Conservation (phyloP, 2,113 vertebrate genomes). For the Myxocyprinus asiaticus region DNA sequence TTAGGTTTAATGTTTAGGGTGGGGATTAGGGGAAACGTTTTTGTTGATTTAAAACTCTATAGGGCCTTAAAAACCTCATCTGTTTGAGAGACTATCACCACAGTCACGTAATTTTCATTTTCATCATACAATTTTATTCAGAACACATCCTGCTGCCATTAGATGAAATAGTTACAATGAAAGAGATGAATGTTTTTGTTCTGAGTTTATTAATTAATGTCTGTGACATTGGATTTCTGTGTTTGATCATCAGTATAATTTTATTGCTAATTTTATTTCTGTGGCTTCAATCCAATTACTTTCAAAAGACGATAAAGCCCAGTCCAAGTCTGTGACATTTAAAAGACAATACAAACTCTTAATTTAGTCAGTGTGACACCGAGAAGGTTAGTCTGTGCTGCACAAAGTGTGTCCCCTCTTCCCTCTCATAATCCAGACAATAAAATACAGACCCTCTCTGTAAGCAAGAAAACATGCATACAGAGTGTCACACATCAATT, state of each 20-base stretch:
- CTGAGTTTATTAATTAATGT: conserved; percentile 3
- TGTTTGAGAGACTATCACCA: too few species aligned
- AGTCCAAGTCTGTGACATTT: conserved; percentile 56
- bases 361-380: conserved; percentile 32
- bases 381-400: conserved; percentile 10
- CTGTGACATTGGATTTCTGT: conserved; percentile 1
- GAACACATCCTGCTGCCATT: background rate
- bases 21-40: too few species aligned
- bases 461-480: conserved; percentile 50
- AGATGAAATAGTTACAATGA: background rate
- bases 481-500: background rate
- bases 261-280: conserved; percentile 20
- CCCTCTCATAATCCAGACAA: conserved; percentile 23
- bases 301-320: conserved; percentile 35
- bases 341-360: conserved; percentile 47
- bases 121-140: background rate
- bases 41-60: too few species aligned
- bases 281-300: conserved; percentile 44
- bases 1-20: too few species aligned
- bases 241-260: conserved; percentile 4
- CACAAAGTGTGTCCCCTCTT: conserved; percentile 17
- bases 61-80: too few species aligned
- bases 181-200: background rate
- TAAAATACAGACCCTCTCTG: conserved; percentile 59
- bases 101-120: too few species aligned